phyloP scores from a whole-genome alignment of 1,140 invertebrate species.

The Drosophila bocki region DNA sequence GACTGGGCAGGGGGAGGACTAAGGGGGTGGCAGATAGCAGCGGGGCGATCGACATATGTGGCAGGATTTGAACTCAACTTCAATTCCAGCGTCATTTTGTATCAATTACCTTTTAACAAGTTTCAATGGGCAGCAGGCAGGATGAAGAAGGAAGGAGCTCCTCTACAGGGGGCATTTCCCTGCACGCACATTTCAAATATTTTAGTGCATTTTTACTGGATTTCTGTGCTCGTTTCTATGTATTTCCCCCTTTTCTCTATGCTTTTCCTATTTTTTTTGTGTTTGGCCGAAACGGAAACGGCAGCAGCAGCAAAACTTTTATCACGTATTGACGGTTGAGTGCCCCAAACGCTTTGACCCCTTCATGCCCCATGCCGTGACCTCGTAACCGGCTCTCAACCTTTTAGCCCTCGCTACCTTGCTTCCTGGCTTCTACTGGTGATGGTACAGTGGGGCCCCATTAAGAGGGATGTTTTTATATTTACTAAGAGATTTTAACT shows the following conservation, averaged over 20 bases:
- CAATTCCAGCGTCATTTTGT: conserved; percentile 73
- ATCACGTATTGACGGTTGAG: conserved; percentile 80
- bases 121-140: conserved; percentile 46
- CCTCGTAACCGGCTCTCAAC: neutral
- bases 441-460: conserved; percentile 17
- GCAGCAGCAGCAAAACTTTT: conserved; percentile 71
- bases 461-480: neutral
- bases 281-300: conserved; percentile 61
- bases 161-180: conserved; percentile 7
- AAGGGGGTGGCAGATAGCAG: conserved; percentile 6
- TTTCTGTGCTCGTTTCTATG: conserved; percentile 40
- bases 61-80: conserved; percentile 45
- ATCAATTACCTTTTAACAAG: conserved; percentile 78
- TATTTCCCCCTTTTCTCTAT: neutral
- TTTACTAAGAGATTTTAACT: neutral
- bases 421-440: neutral
- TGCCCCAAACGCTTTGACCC: conserved; percentile 55
- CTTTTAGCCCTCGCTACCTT: conserved; percentile 3
- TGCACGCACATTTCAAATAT: conserved; percentile 79
- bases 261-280: neutral
- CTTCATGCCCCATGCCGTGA: conserved; percentile 6
- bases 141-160: neutral
- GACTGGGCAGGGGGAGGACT: neutral
- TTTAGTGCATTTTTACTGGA: conserved; percentile 74
- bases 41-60: conserved; percentile 23